phyloP scores from a whole-genome alignment of 2,888 invertebrate species.

The Tachina grossa region DNA sequence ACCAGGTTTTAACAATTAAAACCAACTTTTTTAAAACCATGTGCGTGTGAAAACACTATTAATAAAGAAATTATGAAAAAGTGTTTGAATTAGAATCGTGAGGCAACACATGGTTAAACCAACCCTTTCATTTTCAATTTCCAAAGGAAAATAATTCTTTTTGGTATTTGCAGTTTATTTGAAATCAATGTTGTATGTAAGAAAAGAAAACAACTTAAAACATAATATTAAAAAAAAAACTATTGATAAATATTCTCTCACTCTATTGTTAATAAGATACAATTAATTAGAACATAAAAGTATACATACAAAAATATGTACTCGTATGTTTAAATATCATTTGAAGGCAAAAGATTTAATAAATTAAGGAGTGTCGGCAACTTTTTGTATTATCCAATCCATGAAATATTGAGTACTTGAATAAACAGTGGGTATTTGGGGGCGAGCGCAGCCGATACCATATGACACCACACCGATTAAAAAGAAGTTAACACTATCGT shows the following conservation, averaged over 20 bases:
- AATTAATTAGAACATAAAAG: constrained; percentile 32
- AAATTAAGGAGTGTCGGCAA: constrained; percentile 76
- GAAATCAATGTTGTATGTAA: not conserved
- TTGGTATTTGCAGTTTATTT: constrained; percentile 1
- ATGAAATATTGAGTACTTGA: constrained; percentile 85
- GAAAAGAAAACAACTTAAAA: constrained; percentile 20
- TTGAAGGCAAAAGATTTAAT: not conserved
- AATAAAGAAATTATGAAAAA: not conserved
- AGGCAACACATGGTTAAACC: constrained; percentile 3
- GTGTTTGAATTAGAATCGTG: not conserved
- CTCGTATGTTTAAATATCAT: no score
- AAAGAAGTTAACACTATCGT: constrained; percentile 79
- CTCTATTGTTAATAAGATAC: constrained; percentile 17
- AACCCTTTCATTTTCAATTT: not conserved
- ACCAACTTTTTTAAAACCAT: no score
- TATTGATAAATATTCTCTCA: constrained; percentile 64
- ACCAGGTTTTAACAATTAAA: no score
- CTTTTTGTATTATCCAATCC: constrained; percentile 85
- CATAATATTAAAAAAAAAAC: constrained; percentile 33
- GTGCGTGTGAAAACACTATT: no score
- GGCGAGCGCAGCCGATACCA: constrained; percentile 86
- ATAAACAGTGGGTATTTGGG: constrained; percentile 87
- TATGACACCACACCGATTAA: constrained; percentile 88
- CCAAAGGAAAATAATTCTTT: not conserved
- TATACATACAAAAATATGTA: not conserved